Base-by-base conservation (phyloP, 2,888 invertebrate genomes). In the Diogma glabrata region DNA sequence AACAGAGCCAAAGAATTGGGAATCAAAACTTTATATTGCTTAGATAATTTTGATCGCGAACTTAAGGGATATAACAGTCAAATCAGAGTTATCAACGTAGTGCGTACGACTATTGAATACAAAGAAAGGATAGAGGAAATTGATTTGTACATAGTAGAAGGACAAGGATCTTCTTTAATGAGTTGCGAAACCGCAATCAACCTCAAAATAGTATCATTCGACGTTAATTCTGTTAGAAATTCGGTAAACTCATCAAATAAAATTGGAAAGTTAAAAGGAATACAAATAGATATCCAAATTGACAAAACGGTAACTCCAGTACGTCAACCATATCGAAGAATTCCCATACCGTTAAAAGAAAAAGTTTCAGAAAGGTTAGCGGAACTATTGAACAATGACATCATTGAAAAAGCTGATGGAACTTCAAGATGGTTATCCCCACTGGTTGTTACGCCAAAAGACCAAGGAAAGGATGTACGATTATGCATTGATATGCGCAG, bases 251-350 rank as follows among this genome's bases (percentile, higher is more conserved):
- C 60, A 40, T 56, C 57, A 7, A 20, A 28, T 26, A 24, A 33
- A 33, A 20, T 30, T 16, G 17, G 24, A 10, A 61, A 63, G 53
- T 55, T 63, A 22, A 61, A 61, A 52, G 50, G 59, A 49, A 48
- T 61, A 20, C 8, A 54, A 14, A 50, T 62, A 1, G 54, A 57
- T 16, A 54, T 63, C 3, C 57, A 58, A 4, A 59, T 62, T 20
- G 56, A 60, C 46, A 23, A 47, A 24, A 33, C 55, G 12, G 51
- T 57, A 7, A 57, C 53, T 28, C 60, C 63, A 19, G 56, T 62
- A 14, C 50, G 33, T 33, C 33, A 33, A 33, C 33, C 33, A 12
- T 33, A 33, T 14, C 33, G 33, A 12, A 12, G 33, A n/a, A 33
- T 33, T 14, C 33, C 33, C 12, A 33, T 33, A 33, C 33, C 33